Percentiles rank a stretch among this genome's conserved stretches.
Evolutionary conservation across 2,797 vertebrate species (phyloP).

Genomic region (Helicolenus hilgendorfi): DNA sequence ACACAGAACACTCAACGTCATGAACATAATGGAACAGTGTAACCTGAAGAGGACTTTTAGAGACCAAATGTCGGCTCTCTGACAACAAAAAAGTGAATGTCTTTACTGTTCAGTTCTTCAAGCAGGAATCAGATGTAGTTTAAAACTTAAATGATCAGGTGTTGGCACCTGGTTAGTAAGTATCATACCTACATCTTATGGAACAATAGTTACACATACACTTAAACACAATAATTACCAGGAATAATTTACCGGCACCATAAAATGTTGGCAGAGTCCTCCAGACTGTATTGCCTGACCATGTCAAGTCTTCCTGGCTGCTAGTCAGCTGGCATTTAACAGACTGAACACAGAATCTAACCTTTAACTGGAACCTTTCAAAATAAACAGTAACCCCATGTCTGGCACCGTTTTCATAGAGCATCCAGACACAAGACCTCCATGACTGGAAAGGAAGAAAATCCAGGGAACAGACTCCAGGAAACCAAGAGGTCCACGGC

Average conservation of each 20-base stretch:
- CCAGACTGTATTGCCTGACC: background rate
- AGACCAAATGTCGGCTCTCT: background rate
- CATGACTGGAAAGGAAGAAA: background rate
- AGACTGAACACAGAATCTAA: background rate
- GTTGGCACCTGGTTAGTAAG: background rate
- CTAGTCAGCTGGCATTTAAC: constrained; percentile 5
- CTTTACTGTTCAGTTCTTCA: background rate
- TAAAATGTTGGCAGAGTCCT: background rate
- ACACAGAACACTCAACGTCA: background rate
- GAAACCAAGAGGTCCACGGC: background rate
- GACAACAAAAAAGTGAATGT: background rate
- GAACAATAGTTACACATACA: background rate
- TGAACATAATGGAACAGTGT: background rate
- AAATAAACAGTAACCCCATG: background rate
- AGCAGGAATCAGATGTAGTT: background rate
- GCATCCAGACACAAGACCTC: background rate
- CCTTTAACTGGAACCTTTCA: background rate
- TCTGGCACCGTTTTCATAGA: background rate
- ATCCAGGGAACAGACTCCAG: background rate
- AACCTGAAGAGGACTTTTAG: background rate
- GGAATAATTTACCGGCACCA: background rate
- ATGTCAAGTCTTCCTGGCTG: background rate
- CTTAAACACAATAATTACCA: background rate
- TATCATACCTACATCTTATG: background rate
- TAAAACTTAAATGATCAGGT: background rate